Percentiles rank a stretch among this genome's conserved stretches.
phyloP scores from a whole-genome alignment of 2,113 vertebrate species.

The Thalassarche chlororhynchos region DNA sequence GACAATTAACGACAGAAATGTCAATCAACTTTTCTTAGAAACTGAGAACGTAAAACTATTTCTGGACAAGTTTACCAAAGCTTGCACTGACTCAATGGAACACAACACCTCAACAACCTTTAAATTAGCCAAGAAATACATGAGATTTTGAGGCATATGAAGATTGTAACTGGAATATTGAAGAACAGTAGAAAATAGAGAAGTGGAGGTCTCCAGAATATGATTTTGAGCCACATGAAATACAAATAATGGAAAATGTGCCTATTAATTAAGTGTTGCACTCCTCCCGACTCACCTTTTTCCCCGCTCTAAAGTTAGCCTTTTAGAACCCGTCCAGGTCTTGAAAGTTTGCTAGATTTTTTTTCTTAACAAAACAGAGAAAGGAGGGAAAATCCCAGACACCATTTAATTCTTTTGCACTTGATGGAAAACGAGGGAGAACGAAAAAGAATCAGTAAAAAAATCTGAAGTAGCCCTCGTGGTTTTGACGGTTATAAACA shows the following conservation, averaged over 20 bases:
- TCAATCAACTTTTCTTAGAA: not conserved
- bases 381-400: not conserved
- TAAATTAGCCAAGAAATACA: not conserved
- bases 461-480: not conserved
- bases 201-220: not conserved
- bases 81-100: not conserved
- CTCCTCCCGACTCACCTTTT: not conserved
- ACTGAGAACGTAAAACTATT: not conserved
- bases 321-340: not conserved
- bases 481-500: not conserved
- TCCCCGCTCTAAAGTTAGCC: not conserved
- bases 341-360: not conserved
- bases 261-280: not conserved
- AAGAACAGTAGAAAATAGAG: not conserved
- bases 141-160: not conserved
- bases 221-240: not conserved
- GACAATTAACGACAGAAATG: not conserved
- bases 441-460: not conserved
- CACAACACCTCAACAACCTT: not conserved
- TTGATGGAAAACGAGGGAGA: not conserved
- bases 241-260: not conserved
- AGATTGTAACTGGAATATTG: not conserved
- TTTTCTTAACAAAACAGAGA: not conserved
- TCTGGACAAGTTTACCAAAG: not conserved
- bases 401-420: not conserved